Percentiles rank a stretch among this genome's conserved stretches.
Conservation (phyloP, 2,888 invertebrate genomes). For the Auanema sp. region DNA sequence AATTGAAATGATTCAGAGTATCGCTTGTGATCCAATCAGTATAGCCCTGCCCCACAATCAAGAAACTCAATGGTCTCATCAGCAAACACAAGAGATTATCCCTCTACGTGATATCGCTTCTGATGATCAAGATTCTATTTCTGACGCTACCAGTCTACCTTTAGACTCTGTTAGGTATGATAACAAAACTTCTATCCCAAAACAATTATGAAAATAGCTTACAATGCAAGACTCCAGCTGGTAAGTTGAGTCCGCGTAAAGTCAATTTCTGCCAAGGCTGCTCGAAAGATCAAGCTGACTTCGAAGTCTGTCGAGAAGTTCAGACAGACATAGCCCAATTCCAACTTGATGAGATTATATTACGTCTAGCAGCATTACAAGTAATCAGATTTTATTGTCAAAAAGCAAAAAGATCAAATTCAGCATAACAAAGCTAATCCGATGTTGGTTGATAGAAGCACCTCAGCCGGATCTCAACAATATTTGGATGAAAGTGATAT, state of each 20-base stretch:
- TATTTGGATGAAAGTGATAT: constrained; percentile 13
- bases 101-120: constrained; percentile 7
- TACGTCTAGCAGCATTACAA: constrained; percentile 42
- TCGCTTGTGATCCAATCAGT: constrained; percentile 48
- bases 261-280: background rate
- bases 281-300: constrained; percentile 11
- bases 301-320: constrained; percentile 9
- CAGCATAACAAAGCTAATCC: constrained; percentile 32
- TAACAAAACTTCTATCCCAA: background rate
- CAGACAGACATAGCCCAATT: constrained; percentile 59
- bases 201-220: background rate
- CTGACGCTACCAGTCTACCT: constrained; percentile 58
- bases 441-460: constrained; percentile 32
- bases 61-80: constrained; percentile 30
- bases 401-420: background rate
- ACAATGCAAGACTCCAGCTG: no score
- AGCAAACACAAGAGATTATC: background rate
- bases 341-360: constrained; percentile 53
- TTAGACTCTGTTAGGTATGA: constrained; percentile 53
- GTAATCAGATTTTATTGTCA: constrained; percentile 9
- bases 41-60: constrained; percentile 14
- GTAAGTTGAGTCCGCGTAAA: no score
- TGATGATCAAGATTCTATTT: constrained; percentile 46
- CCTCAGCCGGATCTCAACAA: constrained; percentile 28
- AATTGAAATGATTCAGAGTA: constrained; percentile 29